Percentiles rank a stretch among this genome's conserved stretches.
phyloP scores from a whole-genome alignment of 1,140 invertebrate species.

The Propsilocerus akamusi region DNA sequence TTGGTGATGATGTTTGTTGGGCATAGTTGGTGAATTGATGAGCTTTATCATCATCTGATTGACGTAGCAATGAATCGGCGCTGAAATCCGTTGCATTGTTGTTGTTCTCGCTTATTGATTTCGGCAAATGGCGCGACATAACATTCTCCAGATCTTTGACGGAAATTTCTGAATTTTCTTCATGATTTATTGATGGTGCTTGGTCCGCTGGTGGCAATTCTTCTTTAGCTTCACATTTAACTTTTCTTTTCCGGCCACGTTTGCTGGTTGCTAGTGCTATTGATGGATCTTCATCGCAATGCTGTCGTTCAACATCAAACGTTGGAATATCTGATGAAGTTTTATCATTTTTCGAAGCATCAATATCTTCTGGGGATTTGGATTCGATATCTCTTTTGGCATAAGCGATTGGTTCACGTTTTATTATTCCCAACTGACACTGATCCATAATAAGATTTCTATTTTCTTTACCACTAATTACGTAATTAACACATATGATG shows the following conservation, averaged over 20 bases:
- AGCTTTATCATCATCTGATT: slow-evolving; percentile 25
- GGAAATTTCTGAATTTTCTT: slow-evolving; percentile 29
- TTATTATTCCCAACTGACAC: slow-evolving; percentile 70
- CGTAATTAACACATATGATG: slow-evolving; percentile 91
- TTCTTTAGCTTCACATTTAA: slow-evolving; percentile 8
- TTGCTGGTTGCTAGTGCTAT: background rate
- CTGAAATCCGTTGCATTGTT: slow-evolving; percentile 57
- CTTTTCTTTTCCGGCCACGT: slow-evolving; percentile 6
- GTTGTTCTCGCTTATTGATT: slow-evolving; percentile 32
- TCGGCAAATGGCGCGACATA: slow-evolving; percentile 87
- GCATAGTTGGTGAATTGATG: slow-evolving; percentile 44
- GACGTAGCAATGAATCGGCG: slow-evolving; percentile 51
- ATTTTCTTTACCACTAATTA: slow-evolving; percentile 81
- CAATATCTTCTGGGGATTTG: slow-evolving; percentile 68
- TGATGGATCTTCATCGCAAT: slow-evolving; percentile 4
- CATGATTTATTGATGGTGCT: slow-evolving; percentile 5
- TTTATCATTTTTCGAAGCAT: slow-evolving; percentile 30
- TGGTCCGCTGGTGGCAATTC: background rate
- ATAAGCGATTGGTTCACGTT: slow-evolving; percentile 54
- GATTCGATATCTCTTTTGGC: slow-evolving; percentile 52
- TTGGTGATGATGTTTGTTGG: slow-evolving; percentile 41
- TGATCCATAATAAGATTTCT: slow-evolving; percentile 82
- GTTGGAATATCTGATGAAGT: slow-evolving; percentile 10
- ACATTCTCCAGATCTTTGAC: slow-evolving; percentile 87
- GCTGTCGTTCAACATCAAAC: slow-evolving; percentile 12